Evolutionary conservation across 2,888 invertebrate species (phyloP).

Genomic region (Plagodis dolabraria): DNA sequence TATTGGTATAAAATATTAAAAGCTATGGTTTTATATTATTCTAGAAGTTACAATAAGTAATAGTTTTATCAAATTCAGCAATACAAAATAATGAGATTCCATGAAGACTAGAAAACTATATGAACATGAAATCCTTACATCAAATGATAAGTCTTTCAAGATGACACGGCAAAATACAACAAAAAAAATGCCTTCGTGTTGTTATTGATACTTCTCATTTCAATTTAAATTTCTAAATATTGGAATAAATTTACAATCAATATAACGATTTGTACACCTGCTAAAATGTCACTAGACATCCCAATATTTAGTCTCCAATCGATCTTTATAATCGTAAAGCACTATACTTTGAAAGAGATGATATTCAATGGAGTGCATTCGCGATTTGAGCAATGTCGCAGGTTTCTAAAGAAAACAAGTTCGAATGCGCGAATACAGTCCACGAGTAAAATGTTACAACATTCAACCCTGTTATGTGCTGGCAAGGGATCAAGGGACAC

Average conservation of each 20-base stretch:
- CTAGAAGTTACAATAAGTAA: constrained; percentile 57
- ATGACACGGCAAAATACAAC: constrained; percentile 79
- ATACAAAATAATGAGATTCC: constrained; percentile 79
- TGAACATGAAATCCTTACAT: constrained; percentile 84
- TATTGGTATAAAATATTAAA: constrained; percentile 62
- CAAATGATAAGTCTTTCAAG: constrained; percentile 82
- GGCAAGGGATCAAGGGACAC: constrained; percentile 80
- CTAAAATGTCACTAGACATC: constrained; percentile 72
- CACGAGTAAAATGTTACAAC: constrained; percentile 74
- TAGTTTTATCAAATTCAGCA: constrained; percentile 66
- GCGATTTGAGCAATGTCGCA: constrained; percentile 41
- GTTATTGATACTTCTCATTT: constrained; percentile 66
- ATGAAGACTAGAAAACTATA: constrained; percentile 84
- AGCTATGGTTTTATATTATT: constrained; percentile 57
- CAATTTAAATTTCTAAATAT: constrained; percentile 76
- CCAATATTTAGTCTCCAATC: constrained; percentile 77
- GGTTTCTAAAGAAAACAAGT: constrained; percentile 19
- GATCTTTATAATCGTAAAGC: constrained; percentile 66
- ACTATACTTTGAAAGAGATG: constrained; percentile 61
- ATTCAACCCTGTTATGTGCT: constrained; percentile 79
- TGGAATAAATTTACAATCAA: constrained; percentile 79
- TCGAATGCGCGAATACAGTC: constrained; percentile 62
- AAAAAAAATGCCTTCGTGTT: constrained; percentile 76
- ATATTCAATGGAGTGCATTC: constrained; percentile 59
- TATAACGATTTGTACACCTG: constrained; percentile 81